Evolutionary conservation across 2,797 vertebrate genomes (phyloP).

Genomic region (Esox masquinongy): DNA sequence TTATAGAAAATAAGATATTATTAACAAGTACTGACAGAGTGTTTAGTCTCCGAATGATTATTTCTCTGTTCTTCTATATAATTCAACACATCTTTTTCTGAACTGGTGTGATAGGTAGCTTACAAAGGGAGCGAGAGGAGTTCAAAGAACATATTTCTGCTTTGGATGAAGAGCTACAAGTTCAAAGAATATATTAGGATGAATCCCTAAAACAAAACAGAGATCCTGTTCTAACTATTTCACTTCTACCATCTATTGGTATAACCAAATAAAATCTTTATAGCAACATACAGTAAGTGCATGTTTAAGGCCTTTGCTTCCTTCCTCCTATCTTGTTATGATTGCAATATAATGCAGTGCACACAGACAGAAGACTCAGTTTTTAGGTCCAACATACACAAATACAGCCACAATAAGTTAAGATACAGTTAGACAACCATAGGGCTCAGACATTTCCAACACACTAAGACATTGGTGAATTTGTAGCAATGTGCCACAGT

Average conservation of each 20-base stretch:
- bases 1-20: slow-evolving; percentile 50
- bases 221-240: background rate
- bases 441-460: slow-evolving; percentile 17
- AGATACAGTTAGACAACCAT: slow-evolving; percentile 32
- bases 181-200: background rate
- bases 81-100: slow-evolving; percentile 26
- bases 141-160: too few relatives aligned
- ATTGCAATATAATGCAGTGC: slow-evolving; percentile 61
- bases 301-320: slow-evolving; percentile 12
- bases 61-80: slow-evolving; percentile 34
- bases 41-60: slow-evolving; percentile 47
- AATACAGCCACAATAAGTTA: slow-evolving; percentile 42
- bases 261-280: slow-evolving; percentile 10
- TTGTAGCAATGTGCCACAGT: background rate
- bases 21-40: slow-evolving; percentile 63
- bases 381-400: slow-evolving; percentile 29
- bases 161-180: background rate
- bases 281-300: background rate
- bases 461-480: slow-evolving; percentile 8
- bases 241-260: background rate
- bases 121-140: slow-evolving; percentile 37
- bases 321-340: slow-evolving; percentile 32
- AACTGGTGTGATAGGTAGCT: slow-evolving; percentile 59
- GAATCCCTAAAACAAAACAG: background rate
- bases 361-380: slow-evolving; percentile 41